Base-by-base conservation (phyloP, 2,113 vertebrate genomes). In the Cephalopholis sonnerati region DNA sequence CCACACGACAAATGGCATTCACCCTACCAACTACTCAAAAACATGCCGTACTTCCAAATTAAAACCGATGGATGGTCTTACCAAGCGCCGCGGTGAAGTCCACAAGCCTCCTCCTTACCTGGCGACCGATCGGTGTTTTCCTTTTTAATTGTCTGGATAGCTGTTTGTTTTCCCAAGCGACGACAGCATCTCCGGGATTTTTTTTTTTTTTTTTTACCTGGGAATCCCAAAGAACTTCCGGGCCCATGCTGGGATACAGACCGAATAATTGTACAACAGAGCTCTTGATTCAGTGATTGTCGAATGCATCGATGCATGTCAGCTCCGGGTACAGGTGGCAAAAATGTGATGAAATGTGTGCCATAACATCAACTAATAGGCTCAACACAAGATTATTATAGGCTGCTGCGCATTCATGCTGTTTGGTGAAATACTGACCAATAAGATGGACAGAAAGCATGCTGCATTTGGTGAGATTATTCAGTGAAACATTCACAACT, bases 171-270 rank as follows among this genome's bases (percentile, higher is more conserved):
- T 95, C 93, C 95, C 94, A 90, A 87, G 94, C 95, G 95, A 94
- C 94, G 92, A 94, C 94, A 95, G 95, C 95, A 96, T 96, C 95
- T 95, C 94, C 93, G 90, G 94, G 92, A 94, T 93, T 92, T 94
- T 94, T 89, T 87, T 69, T 68, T 89, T 74, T 79, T 88, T 91
- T 86, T 84, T 91, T 92, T 94, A 95, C 94, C 95, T 95, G 94
- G 87, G 93, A 95, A 94, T 92, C 93, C 95, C 92, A 91, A 95
- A 95, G 91, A 95, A 95, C 94, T 96, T 96, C 95, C 96, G 96
- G 96, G 94, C 94, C 95, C 93, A 94, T 94, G 93, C 93, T 92
- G 94, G 93, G 94, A 94, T 94, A 87, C 93, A 96, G 94, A 91
- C 93, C 82, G 80, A 93, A 87, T 90, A 92, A 93, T 83, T 90